Conservation (phyloP, 2,888 invertebrate species). For the Andrena dorsata region DNA sequence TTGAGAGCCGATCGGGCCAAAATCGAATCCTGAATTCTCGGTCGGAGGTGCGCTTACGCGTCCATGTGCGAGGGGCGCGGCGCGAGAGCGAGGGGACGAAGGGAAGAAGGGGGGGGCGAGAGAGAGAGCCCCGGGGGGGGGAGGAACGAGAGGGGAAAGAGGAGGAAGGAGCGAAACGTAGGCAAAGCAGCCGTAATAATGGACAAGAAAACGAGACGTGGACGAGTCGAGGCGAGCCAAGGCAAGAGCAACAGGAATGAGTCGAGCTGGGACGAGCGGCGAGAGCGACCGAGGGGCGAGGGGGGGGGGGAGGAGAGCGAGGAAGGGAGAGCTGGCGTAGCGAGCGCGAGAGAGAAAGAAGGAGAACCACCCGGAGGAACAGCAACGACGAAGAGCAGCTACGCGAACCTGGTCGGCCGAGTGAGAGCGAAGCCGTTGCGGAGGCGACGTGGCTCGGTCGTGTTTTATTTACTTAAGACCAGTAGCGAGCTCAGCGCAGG, state of each 20-base stretch:
- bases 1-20: conserved; percentile 65
- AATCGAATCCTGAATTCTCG: conserved; percentile 65
- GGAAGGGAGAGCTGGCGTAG: conserved; percentile 33
- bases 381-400: conserved; percentile 65
- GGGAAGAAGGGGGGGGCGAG: background rate
- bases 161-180: conserved; percentile 67
- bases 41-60: conserved; percentile 42
- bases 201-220: conserved; percentile 75
- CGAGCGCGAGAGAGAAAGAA: conserved; percentile 41
- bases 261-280: conserved; percentile 27
- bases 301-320: conserved; percentile 15
- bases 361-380: conserved; percentile 35
- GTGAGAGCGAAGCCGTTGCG: conserved; percentile 67
- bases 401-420: conserved; percentile 56
- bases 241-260: conserved; percentile 43
- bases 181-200: conserved; percentile 80
- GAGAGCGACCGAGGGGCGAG: conserved; percentile 43
- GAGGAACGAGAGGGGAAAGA: conserved; percentile 21
- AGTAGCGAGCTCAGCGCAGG: conserved; percentile 84
- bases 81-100: background rate
- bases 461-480: conserved; percentile 85
- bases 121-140: conserved; percentile 3
- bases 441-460: conserved; percentile 81
- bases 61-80: conserved; percentile 13
- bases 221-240: conserved; percentile 60